Base-by-base conservation (phyloP, 2,797 vertebrate genomes). In the Notoglanidium macrostoma region DNA sequence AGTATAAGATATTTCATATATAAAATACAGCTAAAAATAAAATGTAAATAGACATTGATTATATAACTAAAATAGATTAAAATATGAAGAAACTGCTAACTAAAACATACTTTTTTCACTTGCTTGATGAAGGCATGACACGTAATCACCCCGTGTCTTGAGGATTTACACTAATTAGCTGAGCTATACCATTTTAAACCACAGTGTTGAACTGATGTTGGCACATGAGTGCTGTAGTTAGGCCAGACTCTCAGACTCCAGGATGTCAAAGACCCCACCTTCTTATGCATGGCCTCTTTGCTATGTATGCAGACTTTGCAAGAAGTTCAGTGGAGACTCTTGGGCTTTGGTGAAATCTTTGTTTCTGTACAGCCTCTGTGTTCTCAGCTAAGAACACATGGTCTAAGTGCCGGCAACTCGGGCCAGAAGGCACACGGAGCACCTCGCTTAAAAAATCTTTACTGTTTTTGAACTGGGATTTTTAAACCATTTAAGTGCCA, bases 171-270 rank as follows among this genome's bases (percentile, higher is more conserved):
- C 54, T 85, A 85, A 88, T 88, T 85, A 83, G 65, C 65, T n/a
- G 29, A 86, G 84, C 76, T 78, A 88, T 85, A 65, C 15, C 74
- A 68, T 73, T 35, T 85, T 81, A 80, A 85, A 74, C 77, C 83
- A 29, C 55, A 35, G 68, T 73, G 74, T 81, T 54, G 68, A 49
- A 85, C 76, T 63, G 51, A 85, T 49, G 68, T 82, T 59, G 65
- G 87, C 85, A 92, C 93, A 92, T 12, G 89, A 88, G 89, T 89
- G 76, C 89, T 90, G 59, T 84, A 88, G 81, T 67, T 49, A 87
- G 89, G 92, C 93, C 93, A 96, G 94, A 95, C 94, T 95, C 92
- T 92, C 91, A 92, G 95, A 94, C 94, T 94, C 92, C 94, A 95
- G 86, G 89, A 91, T 91, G 90, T 88, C 51, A 91, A 85, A 90